Base-by-base conservation (phyloP, 1,140 invertebrate species). In the Drosophila aff. region DNA sequence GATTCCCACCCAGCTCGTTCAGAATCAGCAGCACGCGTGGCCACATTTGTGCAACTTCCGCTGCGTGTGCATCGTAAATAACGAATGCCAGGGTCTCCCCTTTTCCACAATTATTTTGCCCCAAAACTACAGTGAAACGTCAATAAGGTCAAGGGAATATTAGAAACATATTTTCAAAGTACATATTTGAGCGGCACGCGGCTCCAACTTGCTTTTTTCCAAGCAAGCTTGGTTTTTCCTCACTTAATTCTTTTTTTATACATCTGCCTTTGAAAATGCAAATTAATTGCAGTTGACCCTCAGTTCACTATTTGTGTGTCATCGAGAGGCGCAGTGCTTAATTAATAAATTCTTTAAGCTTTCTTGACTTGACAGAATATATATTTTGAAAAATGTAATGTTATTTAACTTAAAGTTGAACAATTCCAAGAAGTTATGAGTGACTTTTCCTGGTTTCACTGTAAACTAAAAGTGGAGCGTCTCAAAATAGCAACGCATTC, bases 31-130 rank as follows among this genome's bases (percentile, higher is more conserved):
- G 38, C 49, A 79, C 66, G 47, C 69, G 69, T 21, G 73, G 75
- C 65, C 65, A 67, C 82, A 86, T 85, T 86, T 75, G 62, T 57
- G 58, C 75, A 53, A 76, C 73, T 78, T 84, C 81, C 77, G 77
- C 68, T 80, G 76, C 76, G 66, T 66, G 59, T 63, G 78, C 77
- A 80, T 80, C 71, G 66, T 80, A 80, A 80, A 80, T 80, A 80
- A 75, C 78, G 62, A 69, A 78, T 78, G 67, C 62, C 69, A 79
- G 73, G 73, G 74, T 76, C 73, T 76, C 57, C 81, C 71, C 76
- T 81, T 65, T 71, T 69, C 53, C 58, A 64, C 47, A 61, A 55
- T 53, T 58, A 67, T 44, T 38, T 18, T 28, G 40, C 44, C 68
- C 77, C 53, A 63, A 55, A 67, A 63, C 44, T 38, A 67, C 67